These are phyloP conservation scores for Macropodus opercularis DNA, from an alignment of 2,797 vertebrate species.

Conservation along the genomic window DNA sequence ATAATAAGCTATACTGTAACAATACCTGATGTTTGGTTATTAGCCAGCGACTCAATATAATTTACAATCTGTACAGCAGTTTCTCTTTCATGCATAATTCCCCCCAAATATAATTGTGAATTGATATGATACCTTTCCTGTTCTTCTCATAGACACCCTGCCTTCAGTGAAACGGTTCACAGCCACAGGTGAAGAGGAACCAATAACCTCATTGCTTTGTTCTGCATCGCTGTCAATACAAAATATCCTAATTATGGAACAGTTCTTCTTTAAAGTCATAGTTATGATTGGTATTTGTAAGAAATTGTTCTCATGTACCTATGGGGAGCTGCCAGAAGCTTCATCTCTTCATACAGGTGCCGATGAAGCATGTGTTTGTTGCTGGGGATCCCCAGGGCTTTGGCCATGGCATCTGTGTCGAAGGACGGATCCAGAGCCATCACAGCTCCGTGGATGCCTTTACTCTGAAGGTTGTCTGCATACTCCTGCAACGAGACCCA, in stretches of 20 bases:
- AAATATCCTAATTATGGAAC: neutral
- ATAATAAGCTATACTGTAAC: too few species aligned
- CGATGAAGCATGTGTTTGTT: conserved; percentile 86
- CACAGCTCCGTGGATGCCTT: conserved; percentile 86
- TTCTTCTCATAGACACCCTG: conserved; percentile 71
- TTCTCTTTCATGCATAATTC: too few species aligned
- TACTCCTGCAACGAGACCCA: conserved; percentile 78
- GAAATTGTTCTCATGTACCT: conserved; percentile 65
- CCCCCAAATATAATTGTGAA: neutral
- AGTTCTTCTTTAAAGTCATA: neutral
- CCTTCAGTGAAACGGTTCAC: conserved; percentile 71
- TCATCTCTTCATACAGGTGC: conserved; percentile 87
- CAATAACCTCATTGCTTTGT: conserved; percentile 30
- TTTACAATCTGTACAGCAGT: too few species aligned
- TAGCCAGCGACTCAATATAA: too few species aligned
- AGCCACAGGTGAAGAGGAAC: conserved; percentile 61
- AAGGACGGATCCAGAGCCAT: conserved; percentile 86
- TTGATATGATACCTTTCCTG: conserved; percentile 70
- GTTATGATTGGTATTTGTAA: neutral
- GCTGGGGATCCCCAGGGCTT: conserved; percentile 82
- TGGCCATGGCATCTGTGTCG: conserved; percentile 86
- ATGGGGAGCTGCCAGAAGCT: conserved; percentile 71
- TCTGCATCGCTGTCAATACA: conserved; percentile 52
- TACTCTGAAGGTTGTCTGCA: conserved; percentile 85
- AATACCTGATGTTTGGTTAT: too few species aligned